Percentiles rank a stretch among this genome's conserved stretches.
phyloP scores from a whole-genome alignment of 2,797 vertebrate species.

The Semaprochilodus insignis region DNA sequence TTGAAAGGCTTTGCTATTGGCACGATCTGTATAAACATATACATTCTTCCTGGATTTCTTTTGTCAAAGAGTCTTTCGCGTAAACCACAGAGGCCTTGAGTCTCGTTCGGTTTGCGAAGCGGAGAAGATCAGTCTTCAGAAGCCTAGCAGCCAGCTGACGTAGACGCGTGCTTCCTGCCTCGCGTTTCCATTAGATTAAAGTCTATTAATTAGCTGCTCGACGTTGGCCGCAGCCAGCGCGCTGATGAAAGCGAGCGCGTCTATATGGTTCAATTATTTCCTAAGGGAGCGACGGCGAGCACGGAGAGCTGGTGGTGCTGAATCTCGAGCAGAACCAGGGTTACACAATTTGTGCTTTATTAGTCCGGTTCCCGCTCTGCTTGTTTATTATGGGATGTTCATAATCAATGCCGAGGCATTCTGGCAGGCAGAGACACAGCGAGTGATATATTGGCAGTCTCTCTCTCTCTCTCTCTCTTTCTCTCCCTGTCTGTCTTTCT shows the following conservation, averaged over 20 bases:
- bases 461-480: conserved; percentile 17
- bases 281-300: not conserved
- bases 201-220: conserved; percentile 21
- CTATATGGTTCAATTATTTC: not conserved
- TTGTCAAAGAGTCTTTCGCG: conserved; percentile 33
- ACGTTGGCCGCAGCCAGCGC: not conserved
- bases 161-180: conserved; percentile 13
- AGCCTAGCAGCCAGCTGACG: conserved; percentile 8
- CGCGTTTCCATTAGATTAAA: conserved; percentile 20
- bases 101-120: no score
- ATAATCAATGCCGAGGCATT: conserved; percentile 44
- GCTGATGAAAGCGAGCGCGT: conserved; percentile 24
- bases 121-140: conserved; percentile 2
- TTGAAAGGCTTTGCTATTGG: conserved; percentile 25
- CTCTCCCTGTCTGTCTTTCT: not conserved
- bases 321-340: conserved; percentile 47
- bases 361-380: conserved; percentile 37
- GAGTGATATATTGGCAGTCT: conserved; percentile 33
- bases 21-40: conserved; percentile 17
- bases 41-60: conserved; percentile 35
- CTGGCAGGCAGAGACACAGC: conserved; percentile 39
- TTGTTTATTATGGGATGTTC: conserved; percentile 45
- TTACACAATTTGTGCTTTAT: conserved; percentile 41
- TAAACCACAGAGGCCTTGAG: not conserved
- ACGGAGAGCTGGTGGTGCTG: not conserved